Base-by-base conservation (phyloP, 2,113 vertebrate species). In the Carassius carassius region DNA sequence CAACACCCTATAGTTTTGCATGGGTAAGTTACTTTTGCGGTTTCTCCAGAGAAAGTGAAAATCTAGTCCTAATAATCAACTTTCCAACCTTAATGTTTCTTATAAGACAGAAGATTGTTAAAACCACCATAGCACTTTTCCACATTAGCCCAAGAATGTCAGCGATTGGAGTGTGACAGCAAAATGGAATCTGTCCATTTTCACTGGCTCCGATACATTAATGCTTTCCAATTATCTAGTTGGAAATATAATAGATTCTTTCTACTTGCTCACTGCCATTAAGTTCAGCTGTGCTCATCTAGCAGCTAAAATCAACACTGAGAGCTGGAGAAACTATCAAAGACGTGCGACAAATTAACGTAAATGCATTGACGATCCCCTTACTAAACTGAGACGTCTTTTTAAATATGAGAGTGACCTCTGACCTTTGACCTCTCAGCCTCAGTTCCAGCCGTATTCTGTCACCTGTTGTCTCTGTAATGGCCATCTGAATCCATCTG, bases 241-340 rank as follows among this genome's bases (percentile, higher is more conserved):
- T 74, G 72, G 72, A 74, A 74, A 74, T 49, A 74, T 74, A 74
- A 74, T 74, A 74, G 72, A 74, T 74, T 49, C 41, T 74, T 74
- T 49, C 41, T 49, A 74, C 72, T 74, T 49, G 5, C n/a, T 74
- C 72, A 25, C n/a, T 47, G 21, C n/a, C 72, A 49, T 78, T 58
- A 78, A 35, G 16, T 56, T 37, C 13, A 58, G 17, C 35, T 58
- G 49, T 77, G 51, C 51, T 77, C 47, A 77, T 56, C 23, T 56
- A 13, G 17, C 51, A n/a, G 49, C 5, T 56, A 19, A 35, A 58
- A 56, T 6, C 9, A 37, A 56, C 17, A 58, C 51, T 0, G 49
- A 56, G 51, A 56, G 75, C 75, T 58, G 29, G 17, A 37, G 17
- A 77, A 41, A 60, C 19, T 0, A 72, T 70, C 32, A 70, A 70